phyloP scores from a whole-genome alignment of 1,140 invertebrate species.

The Calephelis virginiensis region DNA sequence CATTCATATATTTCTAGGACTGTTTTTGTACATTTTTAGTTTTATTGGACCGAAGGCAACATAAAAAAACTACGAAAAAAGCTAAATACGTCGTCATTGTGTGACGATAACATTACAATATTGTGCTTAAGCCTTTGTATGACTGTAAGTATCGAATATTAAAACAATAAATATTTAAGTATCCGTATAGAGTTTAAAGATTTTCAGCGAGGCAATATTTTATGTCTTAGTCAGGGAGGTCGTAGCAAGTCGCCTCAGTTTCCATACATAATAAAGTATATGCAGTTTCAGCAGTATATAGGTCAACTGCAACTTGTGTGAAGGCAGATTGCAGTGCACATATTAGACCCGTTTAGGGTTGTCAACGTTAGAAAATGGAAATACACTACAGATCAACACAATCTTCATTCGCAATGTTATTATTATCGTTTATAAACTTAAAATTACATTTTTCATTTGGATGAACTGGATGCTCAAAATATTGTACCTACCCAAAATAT shows the following conservation, averaged over 20 bases:
- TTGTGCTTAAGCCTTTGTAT: not conserved
- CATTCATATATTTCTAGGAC: too few species aligned
- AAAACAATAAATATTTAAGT: slow-evolving; percentile 16
- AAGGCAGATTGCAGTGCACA: slow-evolving; percentile 32
- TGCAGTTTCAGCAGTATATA: slow-evolving; percentile 39
- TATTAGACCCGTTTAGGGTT: slow-evolving; percentile 30
- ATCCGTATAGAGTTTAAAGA: slow-evolving; percentile 24
- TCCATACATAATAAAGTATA: slow-evolving; percentile 42
- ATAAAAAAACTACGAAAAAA: too few species aligned
- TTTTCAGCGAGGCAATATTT: slow-evolving; percentile 41
- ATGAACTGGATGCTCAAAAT: too few species aligned
- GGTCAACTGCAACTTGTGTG: slow-evolving; percentile 36
- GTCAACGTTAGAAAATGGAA: not conserved
- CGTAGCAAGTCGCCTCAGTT: slow-evolving; percentile 35
- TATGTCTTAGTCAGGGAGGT: slow-evolving; percentile 37
- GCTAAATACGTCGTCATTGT: not conserved
- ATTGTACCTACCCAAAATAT: too few species aligned
- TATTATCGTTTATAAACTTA: too few species aligned
- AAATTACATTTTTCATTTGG: too few species aligned
- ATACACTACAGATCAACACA: too few species aligned
- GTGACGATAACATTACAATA: not conserved
- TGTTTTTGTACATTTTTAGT: too few species aligned
- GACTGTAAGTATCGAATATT: not conserved
- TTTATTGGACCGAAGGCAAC: too few species aligned
- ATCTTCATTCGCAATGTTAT: too few species aligned